Evolutionary conservation across 1,140 invertebrate genomes (phyloP).

Genomic region (Metopolophium dirhodum): DNA sequence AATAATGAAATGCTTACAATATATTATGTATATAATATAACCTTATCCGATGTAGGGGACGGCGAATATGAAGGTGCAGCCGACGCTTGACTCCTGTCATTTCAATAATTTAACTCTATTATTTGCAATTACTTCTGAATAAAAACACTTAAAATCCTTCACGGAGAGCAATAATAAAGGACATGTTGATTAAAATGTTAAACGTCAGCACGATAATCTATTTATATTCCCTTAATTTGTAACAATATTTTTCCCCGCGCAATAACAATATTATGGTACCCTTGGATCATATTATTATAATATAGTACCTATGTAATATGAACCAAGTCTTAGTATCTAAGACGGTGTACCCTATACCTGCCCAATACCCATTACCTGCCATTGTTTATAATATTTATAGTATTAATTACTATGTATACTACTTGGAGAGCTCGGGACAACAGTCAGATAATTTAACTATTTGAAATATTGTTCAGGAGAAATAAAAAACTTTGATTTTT

Average conservation of each 20-base stretch:
- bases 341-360: no score
- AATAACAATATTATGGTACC: background rate
- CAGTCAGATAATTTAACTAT: no score
- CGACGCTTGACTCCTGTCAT: background rate
- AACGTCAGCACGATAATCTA: background rate
- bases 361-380: no score
- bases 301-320: no score
- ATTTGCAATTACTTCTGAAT: constrained; percentile 13
- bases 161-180: background rate
- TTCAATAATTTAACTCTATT: constrained; percentile 28
- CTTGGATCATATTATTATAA: no score
- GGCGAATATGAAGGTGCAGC: background rate
- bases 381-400: no score
- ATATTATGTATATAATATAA: background rate
- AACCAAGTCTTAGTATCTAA: no score
- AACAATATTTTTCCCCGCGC: background rate
- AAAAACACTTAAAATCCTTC: background rate
- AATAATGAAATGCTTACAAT: constrained; percentile 20
- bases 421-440: no score
- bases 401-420: no score
- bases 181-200: background rate
- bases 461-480: no score
- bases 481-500: no score
- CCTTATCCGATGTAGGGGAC: constrained; percentile 3
- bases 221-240: background rate